Conservation (phyloP, 2,797 vertebrate genomes). For the Oryzias dopingdopingensis region DNA sequence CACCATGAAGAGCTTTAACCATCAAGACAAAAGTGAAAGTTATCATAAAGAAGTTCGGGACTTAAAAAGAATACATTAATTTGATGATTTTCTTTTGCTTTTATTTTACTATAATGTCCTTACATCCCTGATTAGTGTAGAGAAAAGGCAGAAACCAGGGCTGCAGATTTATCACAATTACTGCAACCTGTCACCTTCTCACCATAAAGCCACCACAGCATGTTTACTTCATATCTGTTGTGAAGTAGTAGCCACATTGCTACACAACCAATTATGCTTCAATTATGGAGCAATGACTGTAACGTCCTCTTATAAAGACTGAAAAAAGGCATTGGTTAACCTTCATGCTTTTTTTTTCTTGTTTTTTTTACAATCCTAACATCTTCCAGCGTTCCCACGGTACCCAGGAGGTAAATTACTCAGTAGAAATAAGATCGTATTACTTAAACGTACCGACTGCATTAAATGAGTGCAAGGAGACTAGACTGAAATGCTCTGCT, state of each 20-base stretch:
- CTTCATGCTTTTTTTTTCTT: constrained; percentile 60
- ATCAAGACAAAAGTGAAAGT: constrained; percentile 6
- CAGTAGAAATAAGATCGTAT: constrained; percentile 58
- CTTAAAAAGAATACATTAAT: constrained; percentile 17
- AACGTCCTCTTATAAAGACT: constrained; percentile 63
- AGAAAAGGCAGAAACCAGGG: constrained; percentile 52
- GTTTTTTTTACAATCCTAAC: constrained; percentile 59
- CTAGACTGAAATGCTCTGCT: constrained; percentile 43
- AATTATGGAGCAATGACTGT: constrained; percentile 71
- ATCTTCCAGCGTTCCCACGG: constrained; percentile 47
- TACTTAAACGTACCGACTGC: constrained; percentile 63
- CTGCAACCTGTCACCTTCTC: constrained; percentile 63
- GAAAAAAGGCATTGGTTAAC: constrained; percentile 58
- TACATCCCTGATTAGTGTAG: constrained; percentile 58
- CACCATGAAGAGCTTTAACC: neutral
- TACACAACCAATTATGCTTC: constrained; percentile 77
- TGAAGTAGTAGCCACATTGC: constrained; percentile 62
- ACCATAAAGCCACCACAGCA: constrained; percentile 51
- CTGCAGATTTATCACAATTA: constrained; percentile 77
- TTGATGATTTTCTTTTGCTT: constrained; percentile 26
- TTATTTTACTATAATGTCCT: constrained; percentile 32
- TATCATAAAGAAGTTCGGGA: constrained; percentile 2
- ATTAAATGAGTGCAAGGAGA: constrained; percentile 59
- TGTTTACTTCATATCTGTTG: constrained; percentile 73
- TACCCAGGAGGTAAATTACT: constrained; percentile 61